Evolutionary conservation across 2,888 invertebrate species (phyloP), one percentile per base, ranked within the genome.

Genomic region (Philaethria dido): DNA sequence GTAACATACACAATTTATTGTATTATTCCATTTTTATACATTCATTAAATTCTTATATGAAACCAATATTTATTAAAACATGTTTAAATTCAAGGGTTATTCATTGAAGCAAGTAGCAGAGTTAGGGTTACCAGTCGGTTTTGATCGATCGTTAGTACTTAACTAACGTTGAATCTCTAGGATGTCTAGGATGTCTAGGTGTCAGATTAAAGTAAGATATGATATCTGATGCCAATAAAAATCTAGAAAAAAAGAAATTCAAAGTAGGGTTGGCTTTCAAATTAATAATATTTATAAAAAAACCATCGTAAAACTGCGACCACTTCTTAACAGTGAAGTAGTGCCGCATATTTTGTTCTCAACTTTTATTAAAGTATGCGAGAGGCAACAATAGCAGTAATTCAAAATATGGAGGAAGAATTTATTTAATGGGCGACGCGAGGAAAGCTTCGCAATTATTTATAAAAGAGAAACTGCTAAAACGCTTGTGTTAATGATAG

Each of bases 341-440:
- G 11, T 18, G 22, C 25, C 36, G 52, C 62, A 63, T 59, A 42
- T 47, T 62, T 66, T 52, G 39, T 39, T 60, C 61, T 45, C 29
- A 69, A 64, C 60, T 70, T 66, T 57, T 57, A 57, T 57, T 45
- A 62, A 69, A 69, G 69, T 69, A 63, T 69, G 61, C 61, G 52
- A 64, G 42, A 52, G 54, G 62, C 70, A 63, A 69, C 70, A 65
- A 69, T 63, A 45, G 60, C 63, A 57, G 60, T 69, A 70, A 70
- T 57, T 70, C 63, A 69, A 64, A 68, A 69, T 66, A 70, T 63
- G 48, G 45, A 54, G 60, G 60, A 68, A 65, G 70, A 69, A 70
- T 70, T 70, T 70, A 70, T 70, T 68, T 70, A 68, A 70, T 70
- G 64, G 66, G 54, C 64, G 59, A 70, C 50, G 63, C 70, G 63